Conservation (phyloP, 2,888 invertebrate genomes). For the Caenorhabditis macrosperma region DNA sequence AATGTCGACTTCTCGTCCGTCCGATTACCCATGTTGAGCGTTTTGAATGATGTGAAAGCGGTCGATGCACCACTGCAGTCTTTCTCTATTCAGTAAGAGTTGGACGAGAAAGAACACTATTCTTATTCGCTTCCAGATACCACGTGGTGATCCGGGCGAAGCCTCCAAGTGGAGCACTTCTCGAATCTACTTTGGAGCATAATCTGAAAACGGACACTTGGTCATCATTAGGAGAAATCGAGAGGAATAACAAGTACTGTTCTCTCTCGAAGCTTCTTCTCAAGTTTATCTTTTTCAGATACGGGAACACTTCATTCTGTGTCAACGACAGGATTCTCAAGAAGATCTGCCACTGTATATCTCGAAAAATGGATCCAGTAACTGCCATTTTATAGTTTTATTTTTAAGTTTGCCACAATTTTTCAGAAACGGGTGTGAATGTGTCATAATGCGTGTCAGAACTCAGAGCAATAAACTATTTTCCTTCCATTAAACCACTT, state of each 20-base stretch:
- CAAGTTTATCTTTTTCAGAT: conserved; percentile 53
- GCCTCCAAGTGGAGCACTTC: conserved; percentile 62
- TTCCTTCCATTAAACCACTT: too few relatives aligned
- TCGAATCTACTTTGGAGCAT: conserved; percentile 63
- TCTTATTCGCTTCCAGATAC: conserved; percentile 54
- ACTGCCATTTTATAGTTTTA: conserved; percentile 24
- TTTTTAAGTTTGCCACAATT: background rate
- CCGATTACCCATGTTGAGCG: conserved; percentile 44
- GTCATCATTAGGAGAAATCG: conserved; percentile 66
- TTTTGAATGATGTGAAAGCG: conserved; percentile 28
- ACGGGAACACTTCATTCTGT: conserved; percentile 71
- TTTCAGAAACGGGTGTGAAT: conserved; percentile 16
- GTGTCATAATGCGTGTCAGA: conserved; percentile 11
- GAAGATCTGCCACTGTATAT: conserved; percentile 70
- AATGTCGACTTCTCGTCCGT: conserved; percentile 46
- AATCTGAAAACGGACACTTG: conserved; percentile 60
- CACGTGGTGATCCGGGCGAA: conserved; percentile 61
- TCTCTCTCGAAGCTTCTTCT: background rate
- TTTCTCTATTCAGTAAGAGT: conserved; percentile 28
- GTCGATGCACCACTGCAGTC: conserved; percentile 41
- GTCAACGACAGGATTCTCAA: conserved; percentile 67
- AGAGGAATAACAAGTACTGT: conserved; percentile 69
- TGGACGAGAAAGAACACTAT: background rate
- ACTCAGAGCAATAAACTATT: background rate
- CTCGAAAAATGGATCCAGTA: conserved; percentile 38